Conservation (phyloP, 2,113 vertebrate genomes). For the Leiothrix lutea region DNA sequence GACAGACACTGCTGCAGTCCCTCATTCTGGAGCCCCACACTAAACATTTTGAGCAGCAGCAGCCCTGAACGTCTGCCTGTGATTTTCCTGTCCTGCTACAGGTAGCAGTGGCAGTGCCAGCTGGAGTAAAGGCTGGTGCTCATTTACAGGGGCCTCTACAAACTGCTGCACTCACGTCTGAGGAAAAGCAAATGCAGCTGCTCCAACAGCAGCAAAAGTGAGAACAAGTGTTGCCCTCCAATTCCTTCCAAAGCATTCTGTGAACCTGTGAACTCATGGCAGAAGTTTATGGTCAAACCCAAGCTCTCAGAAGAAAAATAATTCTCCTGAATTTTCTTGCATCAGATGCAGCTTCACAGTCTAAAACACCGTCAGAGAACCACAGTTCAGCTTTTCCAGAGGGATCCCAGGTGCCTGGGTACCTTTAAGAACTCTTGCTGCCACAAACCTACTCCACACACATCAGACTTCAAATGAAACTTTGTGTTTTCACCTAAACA, state of each 20-base stretch:
- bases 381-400: not conserved
- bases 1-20: not conserved
- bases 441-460: not conserved
- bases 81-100: not conserved
- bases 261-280: not conserved
- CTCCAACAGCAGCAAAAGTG: not conserved
- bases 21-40: not conserved
- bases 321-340: not conserved
- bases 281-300: not conserved
- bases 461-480: constrained; percentile 54
- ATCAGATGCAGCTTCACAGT: not conserved
- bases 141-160: not conserved
- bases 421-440: not conserved
- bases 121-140: not conserved
- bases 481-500: constrained; percentile 57
- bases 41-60: not conserved
- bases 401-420: not conserved
- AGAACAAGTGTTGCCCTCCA: not conserved
- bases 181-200: not conserved
- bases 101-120: not conserved
- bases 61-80: not conserved
- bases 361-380: rapidly evolving
- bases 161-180: not conserved
- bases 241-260: not conserved
- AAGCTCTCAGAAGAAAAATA: not conserved